These are phyloP conservation scores for Trilocha varians DNA, from an alignment of 2,888 invertebrate genomes.

Conservation along the genomic window DNA sequence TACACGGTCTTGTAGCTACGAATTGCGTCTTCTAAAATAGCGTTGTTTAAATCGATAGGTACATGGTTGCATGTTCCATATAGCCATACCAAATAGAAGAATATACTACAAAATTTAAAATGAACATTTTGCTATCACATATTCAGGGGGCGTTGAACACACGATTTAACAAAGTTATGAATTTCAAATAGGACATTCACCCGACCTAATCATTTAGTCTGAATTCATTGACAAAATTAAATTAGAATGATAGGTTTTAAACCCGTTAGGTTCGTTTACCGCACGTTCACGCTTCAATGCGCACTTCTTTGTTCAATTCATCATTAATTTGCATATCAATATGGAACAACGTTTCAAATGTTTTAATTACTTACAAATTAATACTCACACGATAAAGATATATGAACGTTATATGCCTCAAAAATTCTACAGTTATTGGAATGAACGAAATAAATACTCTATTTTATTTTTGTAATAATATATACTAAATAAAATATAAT, in stretches of 20 bases:
- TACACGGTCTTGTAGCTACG: not conserved
- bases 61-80: not conserved
- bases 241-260: not conserved
- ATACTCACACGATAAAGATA: not conserved
- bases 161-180: not conserved
- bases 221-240: slow-evolving; percentile 2
- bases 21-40: not conserved
- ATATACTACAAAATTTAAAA: not conserved
- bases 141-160: not conserved
- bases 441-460: too few species aligned
- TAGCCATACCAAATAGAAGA: not conserved
- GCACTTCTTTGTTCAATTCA: not conserved
- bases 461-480: too few species aligned
- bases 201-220: not conserved
- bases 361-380: not conserved
- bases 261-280: slow-evolving; percentile 1
- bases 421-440: too few species aligned
- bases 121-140: too few species aligned
- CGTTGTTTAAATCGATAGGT: not conserved
- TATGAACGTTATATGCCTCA: too few species aligned
- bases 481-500: too few species aligned
- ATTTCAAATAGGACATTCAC: not conserved
- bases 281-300: slow-evolving; percentile 1
- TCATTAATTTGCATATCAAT: slow-evolving; percentile 1
- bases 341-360: not conserved